Evolutionary conservation across 2,888 invertebrate species (phyloP), one percentile per base, ranked within the genome.

Genomic region (Thalpophila matura): DNA sequence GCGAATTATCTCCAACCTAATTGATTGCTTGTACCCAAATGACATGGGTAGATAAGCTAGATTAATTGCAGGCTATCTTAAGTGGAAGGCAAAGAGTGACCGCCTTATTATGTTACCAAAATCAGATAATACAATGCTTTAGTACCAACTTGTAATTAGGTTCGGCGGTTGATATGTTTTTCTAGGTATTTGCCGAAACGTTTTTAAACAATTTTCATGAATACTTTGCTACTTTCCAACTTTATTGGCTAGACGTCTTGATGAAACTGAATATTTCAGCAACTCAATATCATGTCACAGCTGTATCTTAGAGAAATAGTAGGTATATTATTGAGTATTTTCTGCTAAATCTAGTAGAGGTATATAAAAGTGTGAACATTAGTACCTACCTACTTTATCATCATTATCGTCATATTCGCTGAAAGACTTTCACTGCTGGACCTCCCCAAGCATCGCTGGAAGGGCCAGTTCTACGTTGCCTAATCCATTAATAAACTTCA

Each of bases 1-100:
- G 49, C 38, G 45, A 55, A 56, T 71, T 71, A 63, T 69, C 60
- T 74, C 16, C 16, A 42, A 56, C 29, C 27, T 54, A 65, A 65
- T 68, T 74, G 53, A 79, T 67, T 64, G 66, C 45, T 29, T 45
- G 37, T 62, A 66, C 77, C 66, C 62, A 60, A 76, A 70, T 61
- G 64, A 53, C 59, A 68, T 46, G 51, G 42, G 42, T 35, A 64
- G 65, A 68, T 79, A 64, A 64, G 46, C 56, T 59, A 62, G 74
- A 78, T 77, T 79, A 77, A 79, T 77, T 74, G 50, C 65, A n/a
- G n/a, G n/a, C n/a, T 45, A 43, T 66, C 77, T 66, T 63, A 69
- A 53, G 59, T 46, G 57, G 49, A 42, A 38, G 43, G 51, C 57
- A 53, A 56, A 47, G 64, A 59, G 22, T 47, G 53, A 55, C 47